These are phyloP conservation scores for Apoda limacodes DNA, from an alignment of 2,888 invertebrate genomes.

Conservation along the genomic window DNA sequence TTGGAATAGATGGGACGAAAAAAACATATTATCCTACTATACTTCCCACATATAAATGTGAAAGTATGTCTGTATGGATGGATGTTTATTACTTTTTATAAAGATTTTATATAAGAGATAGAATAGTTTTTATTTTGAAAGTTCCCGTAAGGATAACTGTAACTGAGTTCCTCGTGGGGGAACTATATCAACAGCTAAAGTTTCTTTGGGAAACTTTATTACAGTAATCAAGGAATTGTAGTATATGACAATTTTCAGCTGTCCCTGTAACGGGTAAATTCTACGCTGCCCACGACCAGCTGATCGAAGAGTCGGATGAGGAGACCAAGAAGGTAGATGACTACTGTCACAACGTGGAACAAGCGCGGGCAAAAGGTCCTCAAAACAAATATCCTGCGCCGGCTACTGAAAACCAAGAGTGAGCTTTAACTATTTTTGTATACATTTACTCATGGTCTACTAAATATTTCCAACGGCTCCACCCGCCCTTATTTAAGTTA, in stretches of 20 bases:
- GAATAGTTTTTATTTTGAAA: no score
- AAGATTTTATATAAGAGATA: no score
- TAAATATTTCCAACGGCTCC: background rate
- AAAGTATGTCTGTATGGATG: no score
- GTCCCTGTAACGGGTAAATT: conserved; percentile 54
- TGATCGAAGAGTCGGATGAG: conserved; percentile 33
- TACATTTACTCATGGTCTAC: background rate
- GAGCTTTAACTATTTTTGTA: conserved; percentile 14
- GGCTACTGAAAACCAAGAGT: conserved; percentile 49
- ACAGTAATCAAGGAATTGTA: no score
- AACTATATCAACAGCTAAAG: no score
- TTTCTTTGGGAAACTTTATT: no score
- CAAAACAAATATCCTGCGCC: conserved; percentile 43
- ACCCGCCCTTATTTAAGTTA: background rate
- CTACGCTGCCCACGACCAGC: conserved; percentile 51
- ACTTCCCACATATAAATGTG: no score
- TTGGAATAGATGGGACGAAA: no score
- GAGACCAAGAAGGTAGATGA: conserved; percentile 36
- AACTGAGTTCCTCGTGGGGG: no score
- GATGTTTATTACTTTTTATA: no score
- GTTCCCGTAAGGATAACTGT: no score
- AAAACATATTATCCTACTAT: no score
- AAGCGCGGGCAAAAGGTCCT: conserved; percentile 50
- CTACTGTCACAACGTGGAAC: conserved; percentile 44
- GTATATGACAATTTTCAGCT: conserved; percentile 23